Conservation (phyloP, 2,113 vertebrate species). For the Toxostoma redivivum region DNA sequence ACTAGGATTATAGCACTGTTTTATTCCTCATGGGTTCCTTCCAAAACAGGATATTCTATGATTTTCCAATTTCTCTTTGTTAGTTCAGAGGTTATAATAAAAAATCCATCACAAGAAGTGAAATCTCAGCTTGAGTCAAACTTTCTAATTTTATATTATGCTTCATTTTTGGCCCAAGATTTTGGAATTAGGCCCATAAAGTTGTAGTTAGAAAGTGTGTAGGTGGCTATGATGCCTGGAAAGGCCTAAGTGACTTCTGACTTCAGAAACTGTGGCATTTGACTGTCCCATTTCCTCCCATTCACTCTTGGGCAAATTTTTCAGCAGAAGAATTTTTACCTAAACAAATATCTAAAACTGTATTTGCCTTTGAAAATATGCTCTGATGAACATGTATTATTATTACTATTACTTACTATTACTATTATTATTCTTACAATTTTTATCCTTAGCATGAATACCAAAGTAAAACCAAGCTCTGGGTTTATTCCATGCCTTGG, state of each 20-base stretch:
- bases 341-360: background rate
- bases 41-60: background rate
- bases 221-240: background rate
- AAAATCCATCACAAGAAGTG: background rate
- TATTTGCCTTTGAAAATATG: background rate
- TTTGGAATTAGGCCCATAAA: background rate
- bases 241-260: background rate
- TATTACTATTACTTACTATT: background rate
- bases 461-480: background rate
- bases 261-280: background rate
- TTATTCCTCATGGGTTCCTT: background rate
- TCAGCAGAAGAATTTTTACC: background rate
- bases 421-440: background rate
- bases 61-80: background rate
- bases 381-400: background rate
- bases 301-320: background rate
- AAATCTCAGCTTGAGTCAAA: background rate
- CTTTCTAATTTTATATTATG: background rate
- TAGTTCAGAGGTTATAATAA: background rate
- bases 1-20: background rate
- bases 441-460: background rate
- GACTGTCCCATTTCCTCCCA: background rate
- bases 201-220: background rate
- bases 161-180: background rate
- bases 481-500: background rate